phyloP scores from a whole-genome alignment of 1,140 invertebrate species.

The Lepidurus packardi region DNA sequence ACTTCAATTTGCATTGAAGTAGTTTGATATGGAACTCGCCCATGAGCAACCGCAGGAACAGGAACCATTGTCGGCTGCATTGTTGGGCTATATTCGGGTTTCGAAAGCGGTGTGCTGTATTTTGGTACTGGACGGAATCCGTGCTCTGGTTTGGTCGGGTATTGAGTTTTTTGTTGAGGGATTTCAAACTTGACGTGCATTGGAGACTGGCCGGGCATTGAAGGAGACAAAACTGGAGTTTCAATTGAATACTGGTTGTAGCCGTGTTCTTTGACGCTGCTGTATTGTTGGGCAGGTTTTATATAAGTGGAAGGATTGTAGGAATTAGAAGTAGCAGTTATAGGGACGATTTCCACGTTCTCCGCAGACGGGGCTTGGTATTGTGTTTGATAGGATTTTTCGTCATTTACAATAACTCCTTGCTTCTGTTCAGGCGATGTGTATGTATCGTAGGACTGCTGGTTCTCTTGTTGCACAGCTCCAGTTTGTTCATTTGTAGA shows the following conservation, averaged over 20 bases:
- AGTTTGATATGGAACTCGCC: neutral
- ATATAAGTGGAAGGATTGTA: neutral
- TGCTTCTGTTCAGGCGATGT: neutral
- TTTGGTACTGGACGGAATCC: neutral
- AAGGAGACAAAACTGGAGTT: neutral
- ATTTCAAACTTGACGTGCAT: conserved; percentile 10
- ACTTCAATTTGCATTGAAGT: neutral
- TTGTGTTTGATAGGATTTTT: neutral
- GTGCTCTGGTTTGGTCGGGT: neutral
- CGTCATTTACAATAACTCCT: neutral
- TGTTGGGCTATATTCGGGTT: neutral
- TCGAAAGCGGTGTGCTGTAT: neutral
- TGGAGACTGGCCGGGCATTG: neutral
- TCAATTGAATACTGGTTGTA: neutral
- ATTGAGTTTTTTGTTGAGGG: neutral
- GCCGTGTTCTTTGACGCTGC: neutral
- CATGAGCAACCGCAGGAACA: neutral
- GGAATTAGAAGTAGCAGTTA: neutral
- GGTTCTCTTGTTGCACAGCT: neutral
- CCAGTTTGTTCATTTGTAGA: neutral
- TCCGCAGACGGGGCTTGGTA: neutral
- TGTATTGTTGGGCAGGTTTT: neutral
- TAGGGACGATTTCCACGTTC: neutral
- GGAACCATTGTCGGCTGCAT: neutral
- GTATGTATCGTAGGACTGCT: neutral